Conservation (phyloP, 2,888 invertebrate species). For the Achlya flavicornis region DNA sequence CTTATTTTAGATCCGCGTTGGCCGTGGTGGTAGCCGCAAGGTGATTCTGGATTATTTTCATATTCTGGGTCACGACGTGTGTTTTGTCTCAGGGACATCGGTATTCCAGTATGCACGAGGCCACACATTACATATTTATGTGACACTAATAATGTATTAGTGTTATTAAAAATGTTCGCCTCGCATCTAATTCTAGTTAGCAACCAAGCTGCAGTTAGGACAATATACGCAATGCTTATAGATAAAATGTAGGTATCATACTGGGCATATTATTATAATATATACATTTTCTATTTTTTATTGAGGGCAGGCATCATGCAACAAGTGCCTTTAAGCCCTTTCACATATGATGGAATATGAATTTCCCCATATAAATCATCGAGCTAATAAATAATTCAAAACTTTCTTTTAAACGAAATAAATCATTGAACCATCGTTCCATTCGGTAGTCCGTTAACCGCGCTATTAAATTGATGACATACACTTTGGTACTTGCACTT, state of each 20-base stretch:
- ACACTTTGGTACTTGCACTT: constrained; percentile 44
- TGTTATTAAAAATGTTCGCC: constrained; percentile 22
- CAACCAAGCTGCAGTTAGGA: not conserved
- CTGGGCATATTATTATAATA: not conserved
- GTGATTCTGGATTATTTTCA: constrained; percentile 79
- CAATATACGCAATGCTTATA: not conserved
- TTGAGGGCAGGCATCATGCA: not conserved
- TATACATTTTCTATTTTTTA: not conserved
- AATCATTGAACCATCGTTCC: constrained; percentile 16
- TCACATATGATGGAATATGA: not conserved
- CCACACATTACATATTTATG: constrained; percentile 44
- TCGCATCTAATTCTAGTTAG: constrained; percentile 19
- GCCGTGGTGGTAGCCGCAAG: constrained; percentile 72
- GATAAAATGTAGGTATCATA: not conserved
- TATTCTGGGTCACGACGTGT: constrained; percentile 75
- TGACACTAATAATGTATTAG: constrained; percentile 36
- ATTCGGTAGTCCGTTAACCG: constrained; percentile 21
- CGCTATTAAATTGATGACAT: constrained; percentile 35
- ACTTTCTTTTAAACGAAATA: constrained; percentile 32
- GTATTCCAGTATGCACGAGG: constrained; percentile 55
- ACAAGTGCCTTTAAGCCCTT: not conserved
- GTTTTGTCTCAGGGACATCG: constrained; percentile 76
- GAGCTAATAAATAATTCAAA: constrained; percentile 27
- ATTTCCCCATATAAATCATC: constrained; percentile 27
- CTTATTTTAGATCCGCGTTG: constrained; percentile 73